Percentiles rank a stretch among this genome's conserved stretches.
These are phyloP conservation scores for Trichogramma pretiosum DNA, from an alignment of 1,140 invertebrate genomes.

Conservation along the genomic window DNA sequence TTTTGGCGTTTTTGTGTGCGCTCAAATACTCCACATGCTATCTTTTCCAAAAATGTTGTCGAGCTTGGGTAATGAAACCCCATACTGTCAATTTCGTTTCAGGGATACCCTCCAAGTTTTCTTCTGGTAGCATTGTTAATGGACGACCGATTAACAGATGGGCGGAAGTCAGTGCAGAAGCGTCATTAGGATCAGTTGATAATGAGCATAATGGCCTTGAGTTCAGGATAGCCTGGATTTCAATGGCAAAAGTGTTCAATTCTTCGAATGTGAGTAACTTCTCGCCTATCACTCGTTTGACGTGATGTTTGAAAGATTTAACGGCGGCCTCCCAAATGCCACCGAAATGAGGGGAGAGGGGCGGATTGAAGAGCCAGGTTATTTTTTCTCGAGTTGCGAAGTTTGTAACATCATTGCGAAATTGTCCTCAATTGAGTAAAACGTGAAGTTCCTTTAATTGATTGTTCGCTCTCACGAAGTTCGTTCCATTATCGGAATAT, in stretches of 20 bases:
- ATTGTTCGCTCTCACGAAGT: constrained; percentile 21
- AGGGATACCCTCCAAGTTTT: no score
- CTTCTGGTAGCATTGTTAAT: no score
- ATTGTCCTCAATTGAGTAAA: constrained; percentile 1
- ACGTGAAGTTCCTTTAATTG: constrained; percentile 15
- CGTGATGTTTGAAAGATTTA: constrained; percentile 15
- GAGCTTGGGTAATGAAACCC: constrained; percentile 4
- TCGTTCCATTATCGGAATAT: constrained; percentile 25
- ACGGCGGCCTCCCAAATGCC: constrained; percentile 22
- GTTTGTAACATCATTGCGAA: background rate
- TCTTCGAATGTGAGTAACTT: constrained; percentile 3
- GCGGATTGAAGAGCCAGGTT: constrained; percentile 22
- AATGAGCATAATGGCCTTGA: background rate
- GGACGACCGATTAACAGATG: no score
- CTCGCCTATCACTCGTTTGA: background rate
- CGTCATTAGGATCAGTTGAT: no score
- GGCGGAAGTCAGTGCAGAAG: no score
- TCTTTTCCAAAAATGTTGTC: constrained; percentile 24
- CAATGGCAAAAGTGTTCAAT: constrained; percentile 4
- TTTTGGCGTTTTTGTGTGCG: constrained; percentile 26
- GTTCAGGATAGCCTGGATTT: constrained; percentile 12
- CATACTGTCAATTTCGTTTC: constrained; percentile 11
- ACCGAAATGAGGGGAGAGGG: constrained; percentile 21
- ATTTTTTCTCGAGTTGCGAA: constrained; percentile 4
- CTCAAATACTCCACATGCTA: constrained; percentile 26